Conservation (phyloP, 2,888 invertebrate species). For the Eudasyphora cyanicolor region DNA sequence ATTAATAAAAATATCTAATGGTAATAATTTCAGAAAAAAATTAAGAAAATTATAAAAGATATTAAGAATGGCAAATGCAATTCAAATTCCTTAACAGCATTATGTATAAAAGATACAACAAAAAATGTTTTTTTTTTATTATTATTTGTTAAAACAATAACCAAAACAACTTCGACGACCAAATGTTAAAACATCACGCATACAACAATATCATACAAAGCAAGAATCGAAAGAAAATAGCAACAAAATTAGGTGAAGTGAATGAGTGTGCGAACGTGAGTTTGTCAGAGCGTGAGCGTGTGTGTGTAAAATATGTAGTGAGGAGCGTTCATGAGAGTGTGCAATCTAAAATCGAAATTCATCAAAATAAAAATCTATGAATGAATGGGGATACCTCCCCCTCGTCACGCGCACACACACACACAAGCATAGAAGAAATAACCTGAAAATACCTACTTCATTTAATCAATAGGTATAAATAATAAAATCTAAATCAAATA, state of each 20-base stretch:
- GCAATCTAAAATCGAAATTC: conserved; percentile 10
- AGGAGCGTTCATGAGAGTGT: too few species aligned
- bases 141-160: too few species aligned
- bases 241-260: neutral
- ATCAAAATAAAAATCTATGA: conserved; percentile 35
- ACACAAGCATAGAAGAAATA: neutral
- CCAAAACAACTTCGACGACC: neutral
- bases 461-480: too few species aligned
- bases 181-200: conserved; percentile 4
- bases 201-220: neutral
- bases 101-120: neutral
- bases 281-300: neutral
- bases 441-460: conserved; percentile 3
- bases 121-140: too few species aligned
- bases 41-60: neutral
- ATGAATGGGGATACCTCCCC: conserved; percentile 17
- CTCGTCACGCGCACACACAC: neutral
- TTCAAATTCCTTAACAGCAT: neutral
- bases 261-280: too few species aligned
- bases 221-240: neutral
- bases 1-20: conserved; percentile 26
- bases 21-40: neutral
- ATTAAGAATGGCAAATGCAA: neutral
- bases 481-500: neutral
- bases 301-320: neutral